Base-by-base conservation (phyloP, 2,113 vertebrate species). In the Loxodonta africana region DNA sequence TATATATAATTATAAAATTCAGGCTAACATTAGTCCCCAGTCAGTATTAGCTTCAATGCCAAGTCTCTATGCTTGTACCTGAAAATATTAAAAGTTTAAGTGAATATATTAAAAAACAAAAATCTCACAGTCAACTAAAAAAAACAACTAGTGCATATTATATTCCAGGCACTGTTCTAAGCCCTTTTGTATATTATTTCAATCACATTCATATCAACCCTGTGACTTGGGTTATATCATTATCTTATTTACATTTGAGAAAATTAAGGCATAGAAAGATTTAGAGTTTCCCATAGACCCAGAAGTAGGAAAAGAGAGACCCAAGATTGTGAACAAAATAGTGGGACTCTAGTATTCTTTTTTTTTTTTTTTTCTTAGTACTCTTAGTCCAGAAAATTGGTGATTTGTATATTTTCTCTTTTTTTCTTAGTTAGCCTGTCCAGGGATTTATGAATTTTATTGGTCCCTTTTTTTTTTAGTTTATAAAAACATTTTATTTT, bases 21-120 rank as follows among this genome's bases (percentile, higher is more conserved):
- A 51, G 46, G 0, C n/a, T 78, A 23, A 5, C 3, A 21, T 30
- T 48, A 80, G 26, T 63, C 41, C 18, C 95, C 30, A 76, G 44
- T 82, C 30, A 57, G 6, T 26, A 41, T 5, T 82, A 90, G 23
- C 5, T 81, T 86, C 82, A 83, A 60, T 85, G 20, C 23, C n/a
- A 87, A 73, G 1, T 90, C 6, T 92, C 30, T 85, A 41, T 2
- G n/a, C 10, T 60, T 91, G 1, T 73, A 20, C 14, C 3, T 84
- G 0, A 96, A 63, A 21, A 77, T 63, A 30, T 37, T 87, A 87
- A 90, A 96, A 95, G 62, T 18, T 57, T 83, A 37, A 92, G 18
- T 84, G 26, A 92, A 44, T 41, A 23, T 63, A 76, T 73, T 44
- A 62, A 77, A 88, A 80, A 93, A 67, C 25, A 74, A 71, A 69